These are phyloP conservation scores for Penaeus indicus DNA, from an alignment of 1,140 invertebrate species.

Conservation along the genomic window DNA sequence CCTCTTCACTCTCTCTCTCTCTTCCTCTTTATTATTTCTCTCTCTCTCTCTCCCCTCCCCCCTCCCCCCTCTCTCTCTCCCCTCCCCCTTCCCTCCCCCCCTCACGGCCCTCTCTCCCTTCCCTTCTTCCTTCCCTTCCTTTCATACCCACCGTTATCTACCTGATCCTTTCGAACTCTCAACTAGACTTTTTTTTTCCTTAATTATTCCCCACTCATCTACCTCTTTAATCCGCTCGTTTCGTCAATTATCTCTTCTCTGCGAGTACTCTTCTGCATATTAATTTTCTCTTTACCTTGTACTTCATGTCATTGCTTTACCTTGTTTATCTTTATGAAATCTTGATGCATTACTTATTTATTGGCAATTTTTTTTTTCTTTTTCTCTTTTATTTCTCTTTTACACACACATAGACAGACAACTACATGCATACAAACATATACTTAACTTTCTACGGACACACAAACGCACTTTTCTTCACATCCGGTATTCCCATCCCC, in stretches of 20 bases:
- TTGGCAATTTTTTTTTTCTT: not conserved
- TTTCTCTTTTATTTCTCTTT: constrained; percentile 4
- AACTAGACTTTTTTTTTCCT: not conserved
- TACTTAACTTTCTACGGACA: no score
- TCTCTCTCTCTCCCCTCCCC: not conserved
- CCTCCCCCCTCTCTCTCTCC: not conserved
- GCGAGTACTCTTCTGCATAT: no score
- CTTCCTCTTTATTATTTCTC: not conserved
- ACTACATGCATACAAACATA: not conserved
- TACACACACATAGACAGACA: not conserved
- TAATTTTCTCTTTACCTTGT: no score
- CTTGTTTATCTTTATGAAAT: no score
- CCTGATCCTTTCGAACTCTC: not conserved
- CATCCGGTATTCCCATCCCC: not conserved
- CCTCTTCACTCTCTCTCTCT: not conserved
- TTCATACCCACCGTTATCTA: not conserved
- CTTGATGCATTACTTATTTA: no score
- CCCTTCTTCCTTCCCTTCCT: not conserved
- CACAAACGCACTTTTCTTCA: constrained; percentile 27
- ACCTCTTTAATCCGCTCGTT: no score
- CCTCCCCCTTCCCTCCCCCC: not conserved
- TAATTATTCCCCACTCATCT: no score
- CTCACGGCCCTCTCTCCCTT: not conserved
- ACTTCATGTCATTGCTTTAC: no score
- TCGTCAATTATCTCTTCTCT: no score